These are phyloP conservation scores for Holacanthella duospinosa DNA, from an alignment of 2,888 invertebrate genomes.

Conservation along the genomic window DNA sequence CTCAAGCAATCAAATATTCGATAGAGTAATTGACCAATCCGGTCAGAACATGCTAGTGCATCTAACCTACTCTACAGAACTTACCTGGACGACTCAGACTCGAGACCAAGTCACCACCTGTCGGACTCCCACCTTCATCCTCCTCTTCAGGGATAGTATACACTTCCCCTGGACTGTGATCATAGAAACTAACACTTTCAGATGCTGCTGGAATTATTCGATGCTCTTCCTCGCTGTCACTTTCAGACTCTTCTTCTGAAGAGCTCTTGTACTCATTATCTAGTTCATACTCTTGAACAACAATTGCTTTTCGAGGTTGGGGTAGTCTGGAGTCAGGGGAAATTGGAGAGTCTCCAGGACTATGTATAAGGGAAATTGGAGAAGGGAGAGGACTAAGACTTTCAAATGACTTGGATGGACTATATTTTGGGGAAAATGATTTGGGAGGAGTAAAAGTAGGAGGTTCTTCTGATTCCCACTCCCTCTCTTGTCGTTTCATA, in stretches of 20 bases:
- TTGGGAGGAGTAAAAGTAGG: conserved; percentile 16
- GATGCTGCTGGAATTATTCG: conserved; percentile 24
- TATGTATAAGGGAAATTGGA: conserved; percentile 12
- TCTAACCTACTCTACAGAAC: conserved; percentile 13
- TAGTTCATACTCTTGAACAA: conserved; percentile 35
- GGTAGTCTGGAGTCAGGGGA: conserved; percentile 35
- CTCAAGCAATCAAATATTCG: conserved; percentile 27
- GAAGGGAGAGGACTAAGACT: conserved; percentile 29
- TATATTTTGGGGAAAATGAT: conserved; percentile 15
- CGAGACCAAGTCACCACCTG: conserved; percentile 44
- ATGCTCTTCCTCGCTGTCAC: conserved; percentile 33
- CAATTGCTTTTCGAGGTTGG: conserved; percentile 35
- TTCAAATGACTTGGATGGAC: conserved; percentile 21
- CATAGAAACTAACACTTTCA: conserved; percentile 39
- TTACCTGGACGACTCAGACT: conserved; percentile 41
- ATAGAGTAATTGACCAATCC: conserved; percentile 20
- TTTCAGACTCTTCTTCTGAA: conserved; percentile 36
- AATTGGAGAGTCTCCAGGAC: conserved; percentile 10
- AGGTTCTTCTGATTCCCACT: conserved; percentile 11
- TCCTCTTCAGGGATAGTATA: conserved; percentile 47
- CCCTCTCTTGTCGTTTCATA: conserved; percentile 28
- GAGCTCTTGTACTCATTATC: conserved; percentile 37
- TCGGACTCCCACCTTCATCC: conserved; percentile 45
- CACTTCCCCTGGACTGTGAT: conserved; percentile 45
- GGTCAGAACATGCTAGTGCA: conserved; percentile 23